Evolutionary conservation across 37 sponge, comb jelly and placozoan species (phyloP), one percentile per base, ranked within the genome.

Genomic region (Theonella swinhoei): DNA sequence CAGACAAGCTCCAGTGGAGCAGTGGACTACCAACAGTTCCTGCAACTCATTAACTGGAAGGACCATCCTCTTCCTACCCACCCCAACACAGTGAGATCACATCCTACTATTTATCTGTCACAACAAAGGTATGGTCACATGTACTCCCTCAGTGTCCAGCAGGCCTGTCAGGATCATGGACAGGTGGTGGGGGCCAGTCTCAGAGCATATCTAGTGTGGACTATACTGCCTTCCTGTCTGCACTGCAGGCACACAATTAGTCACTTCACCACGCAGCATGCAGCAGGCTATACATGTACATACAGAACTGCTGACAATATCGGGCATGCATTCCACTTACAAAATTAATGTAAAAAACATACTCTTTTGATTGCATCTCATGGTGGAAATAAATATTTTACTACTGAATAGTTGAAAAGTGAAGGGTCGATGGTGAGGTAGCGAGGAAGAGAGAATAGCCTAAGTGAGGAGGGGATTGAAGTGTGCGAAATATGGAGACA

Each of bases 11-110:
- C 0, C 2, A n/a, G 4, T 1, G 87, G 80, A n/a, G 39, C 28
- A 37, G 83, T 88, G 39, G 80, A 88, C 74, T 93, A 93, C 58
- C 58, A 76, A 7, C 86, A 88, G 79, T 93, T 93, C 72, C 41
- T 93, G 30, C 43, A 75, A 22, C 74, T 89, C 19, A 68, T 93
- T 33, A 69, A 93, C 64, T 93, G 93, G 93, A 75, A 68, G 77
- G 86, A 89, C 32, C 68, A 93, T 63, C 91, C 93, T 23, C 80
- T 86, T 23, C 38, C 84, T 47, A 47, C 54, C 54, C 54, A 7
- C 14, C 54, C 11, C 7, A 47, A 47, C 54, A 47, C 54, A 7
- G 54, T 47, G 14, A 47, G 11, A 47, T 14, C 7, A 7, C 54
- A 7, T 47, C 54, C 7, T 17, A 7, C 54, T n/a, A n/a, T n/a